A percentile compares a stretch with the other conserved stretches of the same genome.
phyloP scores from a whole-genome alignment of 2,113 vertebrate genomes.

The Baryphthengus martii region DNA sequence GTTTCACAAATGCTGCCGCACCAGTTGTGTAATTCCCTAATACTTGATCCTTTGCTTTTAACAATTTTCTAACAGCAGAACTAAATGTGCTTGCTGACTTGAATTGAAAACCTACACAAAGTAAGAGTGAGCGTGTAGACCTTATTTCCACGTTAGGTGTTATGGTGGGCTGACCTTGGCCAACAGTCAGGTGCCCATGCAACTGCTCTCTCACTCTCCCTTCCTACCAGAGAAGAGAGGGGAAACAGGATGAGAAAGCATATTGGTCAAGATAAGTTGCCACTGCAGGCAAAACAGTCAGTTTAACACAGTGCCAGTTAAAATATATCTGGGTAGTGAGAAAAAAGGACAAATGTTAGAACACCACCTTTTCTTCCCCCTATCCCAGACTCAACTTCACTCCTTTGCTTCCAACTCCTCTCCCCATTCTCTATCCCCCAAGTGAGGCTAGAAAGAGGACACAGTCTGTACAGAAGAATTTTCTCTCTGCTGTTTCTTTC shows the following conservation, averaged over 20 bases:
- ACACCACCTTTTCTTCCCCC: neutral
- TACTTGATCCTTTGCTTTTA: neutral
- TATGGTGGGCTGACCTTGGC: neutral
- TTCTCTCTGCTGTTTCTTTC: neutral
- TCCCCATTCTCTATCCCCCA: neutral
- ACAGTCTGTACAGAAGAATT: neutral
- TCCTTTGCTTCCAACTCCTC: rapidly evolving
- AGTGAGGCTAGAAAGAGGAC: neutral
- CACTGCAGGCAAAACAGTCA: neutral
- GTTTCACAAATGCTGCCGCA: neutral
- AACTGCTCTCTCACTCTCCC: neutral
- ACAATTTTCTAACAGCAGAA: neutral
- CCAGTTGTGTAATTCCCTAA: neutral
- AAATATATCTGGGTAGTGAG: neutral
- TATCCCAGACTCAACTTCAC: neutral
- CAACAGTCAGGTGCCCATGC: neutral
- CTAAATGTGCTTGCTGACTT: neutral
- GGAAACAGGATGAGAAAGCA: neutral
- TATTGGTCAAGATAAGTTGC: neutral
- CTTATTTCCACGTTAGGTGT: neutral
- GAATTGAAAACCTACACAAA: neutral
- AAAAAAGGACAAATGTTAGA: neutral
- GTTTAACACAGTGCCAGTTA: neutral
- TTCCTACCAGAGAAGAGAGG: neutral
- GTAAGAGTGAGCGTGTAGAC: neutral